Conservation (phyloP, 2,888 invertebrate genomes). For the Pterostichus madidus region DNA sequence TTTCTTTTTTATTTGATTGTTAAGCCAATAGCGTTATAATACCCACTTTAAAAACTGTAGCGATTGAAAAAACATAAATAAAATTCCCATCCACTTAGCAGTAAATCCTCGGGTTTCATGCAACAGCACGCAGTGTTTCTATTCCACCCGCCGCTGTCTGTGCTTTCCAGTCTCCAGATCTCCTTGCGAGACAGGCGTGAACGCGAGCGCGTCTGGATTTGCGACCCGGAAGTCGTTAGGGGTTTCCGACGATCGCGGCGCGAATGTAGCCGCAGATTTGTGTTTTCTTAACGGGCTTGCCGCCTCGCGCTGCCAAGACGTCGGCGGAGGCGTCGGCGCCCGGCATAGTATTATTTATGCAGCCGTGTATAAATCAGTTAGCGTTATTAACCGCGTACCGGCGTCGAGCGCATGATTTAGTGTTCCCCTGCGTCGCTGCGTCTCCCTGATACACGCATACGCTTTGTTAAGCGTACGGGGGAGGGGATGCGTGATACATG, state of each 20-base stretch:
- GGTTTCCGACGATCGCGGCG: constrained; percentile 62
- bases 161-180: no score
- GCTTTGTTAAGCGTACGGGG: not conserved
- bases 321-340: not conserved
- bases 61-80: no score
- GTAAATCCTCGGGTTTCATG: constrained; percentile 26
- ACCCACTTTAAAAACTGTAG: no score
- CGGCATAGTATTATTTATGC: constrained; percentile 70
- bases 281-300: constrained; percentile 63
- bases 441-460: not conserved
- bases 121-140: constrained; percentile 3
- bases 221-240: constrained; percentile 65
- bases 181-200: constrained; percentile 27
- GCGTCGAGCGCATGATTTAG: constrained; percentile 33
- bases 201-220: constrained; percentile 49
- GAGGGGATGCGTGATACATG: not conserved
- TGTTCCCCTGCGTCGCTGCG: constrained; percentile 15
- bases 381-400: constrained; percentile 74
- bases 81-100: constrained; percentile 6
- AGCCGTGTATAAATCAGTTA: constrained; percentile 74
- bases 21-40: no score
- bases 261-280: constrained; percentile 60
- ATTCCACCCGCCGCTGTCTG: not conserved
- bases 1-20: no score
- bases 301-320: constrained; percentile 40